Evolutionary conservation across 2,797 vertebrate species (phyloP), one percentile per base, ranked within the genome.

Genomic region (Silurus aristotelis): DNA sequence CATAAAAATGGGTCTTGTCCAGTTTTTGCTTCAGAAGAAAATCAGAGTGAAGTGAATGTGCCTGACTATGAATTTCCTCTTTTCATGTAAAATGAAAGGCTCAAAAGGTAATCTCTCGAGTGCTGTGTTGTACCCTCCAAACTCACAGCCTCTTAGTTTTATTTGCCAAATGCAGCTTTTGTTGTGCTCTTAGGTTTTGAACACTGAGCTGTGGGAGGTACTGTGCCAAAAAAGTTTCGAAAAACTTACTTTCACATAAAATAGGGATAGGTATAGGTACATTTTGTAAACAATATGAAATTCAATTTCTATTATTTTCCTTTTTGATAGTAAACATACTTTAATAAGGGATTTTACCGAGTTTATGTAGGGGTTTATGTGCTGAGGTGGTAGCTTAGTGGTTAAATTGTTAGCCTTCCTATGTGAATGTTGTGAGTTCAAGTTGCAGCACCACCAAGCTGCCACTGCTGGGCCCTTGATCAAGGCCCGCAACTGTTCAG

Each of bases 11-110:
- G 75, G 31, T 61, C 19, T 60, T 43, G 20, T 78, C 80, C 78
- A 67, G 22, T 64, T 85, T 89, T 85, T 84, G 77, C 82, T 90
- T 93, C 93, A 91, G 91, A 92, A 17, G 22, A 86, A 92, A 92
- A 91, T 92, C 85, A 87, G 64, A 88, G 90, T 89, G 88, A 91
- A 89, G 91, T 87, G 48, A 90, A 85, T 89, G 85, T 87, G 90
- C 84, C 89, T 88, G 87, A 89, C 83, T 89, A 87, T 91, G 87
- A 80, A 88, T 89, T 89, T 78, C 60, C 73, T 86, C 89, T 93
- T 19, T 93, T 91, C 86, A 93, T 89, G 88, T 86, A 92, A 93
- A 91, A 90, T 58, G 91, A 89, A 90, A 90, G 87, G 89, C 87
- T 90, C 91, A 76, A 82, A 84, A 38, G 13, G 89, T 89, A 93